These are phyloP conservation scores for Carcinoscorpius rotundicauda DNA, from an alignment of 1,140 invertebrate species.

Conservation along the genomic window DNA sequence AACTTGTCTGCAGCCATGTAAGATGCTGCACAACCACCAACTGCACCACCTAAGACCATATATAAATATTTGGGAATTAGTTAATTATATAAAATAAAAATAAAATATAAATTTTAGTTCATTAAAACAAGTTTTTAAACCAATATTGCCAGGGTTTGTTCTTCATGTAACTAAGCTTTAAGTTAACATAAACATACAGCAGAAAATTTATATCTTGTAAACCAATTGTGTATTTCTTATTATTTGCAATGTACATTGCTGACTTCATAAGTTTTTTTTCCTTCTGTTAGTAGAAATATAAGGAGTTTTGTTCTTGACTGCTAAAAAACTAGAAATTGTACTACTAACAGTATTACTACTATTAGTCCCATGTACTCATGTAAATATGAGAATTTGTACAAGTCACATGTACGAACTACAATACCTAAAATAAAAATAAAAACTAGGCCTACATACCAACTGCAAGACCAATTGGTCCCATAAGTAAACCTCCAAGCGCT, in stretches of 20 bases:
- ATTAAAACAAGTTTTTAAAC: too few relatives aligned
- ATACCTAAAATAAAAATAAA: too few relatives aligned
- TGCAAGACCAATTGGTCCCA: conserved; percentile 21
- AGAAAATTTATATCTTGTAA: too few relatives aligned
- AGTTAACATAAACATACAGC: too few relatives aligned
- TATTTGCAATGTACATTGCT: not conserved
- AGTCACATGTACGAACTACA: too few relatives aligned
- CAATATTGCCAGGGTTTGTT: too few relatives aligned
- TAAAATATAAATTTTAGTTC: too few relatives aligned
- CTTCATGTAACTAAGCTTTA: too few relatives aligned
- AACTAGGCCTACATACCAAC: conserved; percentile 15
- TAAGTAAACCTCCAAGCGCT: conserved; percentile 16
- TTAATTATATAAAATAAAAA: too few relatives aligned
- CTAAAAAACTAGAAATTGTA: not conserved
- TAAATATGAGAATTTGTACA: too few relatives aligned
- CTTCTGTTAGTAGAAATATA: too few relatives aligned
- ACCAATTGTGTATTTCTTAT: not conserved
- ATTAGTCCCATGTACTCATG: not conserved
- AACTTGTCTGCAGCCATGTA: conserved; percentile 15
- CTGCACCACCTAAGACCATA: conserved; percentile 16
- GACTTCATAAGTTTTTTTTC: not conserved
- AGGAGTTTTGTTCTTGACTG: not conserved
- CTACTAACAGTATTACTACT: conserved; percentile 1
- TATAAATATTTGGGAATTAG: too few relatives aligned
- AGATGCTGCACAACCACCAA: conserved; percentile 20